These are phyloP conservation scores for Drosophila nigrodunni DNA, from an alignment of 1,140 invertebrate genomes.

Conservation along the genomic window DNA sequence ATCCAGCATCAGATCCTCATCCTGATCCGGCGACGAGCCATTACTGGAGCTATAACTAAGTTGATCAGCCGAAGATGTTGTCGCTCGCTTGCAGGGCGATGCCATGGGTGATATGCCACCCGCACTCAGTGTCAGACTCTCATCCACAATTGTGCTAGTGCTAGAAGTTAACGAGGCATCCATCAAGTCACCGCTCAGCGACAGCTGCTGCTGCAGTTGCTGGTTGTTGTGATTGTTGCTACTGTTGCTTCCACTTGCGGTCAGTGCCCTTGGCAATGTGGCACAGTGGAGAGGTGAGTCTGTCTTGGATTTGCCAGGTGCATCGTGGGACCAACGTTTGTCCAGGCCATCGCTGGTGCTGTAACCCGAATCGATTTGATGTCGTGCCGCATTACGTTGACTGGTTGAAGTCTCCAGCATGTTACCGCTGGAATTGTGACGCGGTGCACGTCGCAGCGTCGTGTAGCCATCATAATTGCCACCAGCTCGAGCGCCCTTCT, in stretches of 20 bases:
- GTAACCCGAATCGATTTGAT: constrained; percentile 95
- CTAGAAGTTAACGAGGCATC: constrained; percentile 79
- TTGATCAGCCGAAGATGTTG: not conserved
- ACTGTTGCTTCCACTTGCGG: constrained; percentile 30
- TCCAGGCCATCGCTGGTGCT: constrained; percentile 92
- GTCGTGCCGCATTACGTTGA: constrained; percentile 78
- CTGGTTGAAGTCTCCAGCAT: constrained; percentile 85
- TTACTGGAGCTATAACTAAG: constrained; percentile 75
- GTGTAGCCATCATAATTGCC: constrained; percentile 83
- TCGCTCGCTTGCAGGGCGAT: constrained; percentile 58
- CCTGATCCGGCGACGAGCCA: constrained; percentile 81
- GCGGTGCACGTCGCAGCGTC: constrained; percentile 82
- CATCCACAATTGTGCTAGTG: constrained; percentile 81
- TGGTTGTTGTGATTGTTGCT: constrained; percentile 9
- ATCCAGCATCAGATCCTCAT: constrained; percentile 81
- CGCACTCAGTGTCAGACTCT: constrained; percentile 68
- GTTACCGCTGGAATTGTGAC: constrained; percentile 83
- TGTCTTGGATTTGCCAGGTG: constrained; percentile 78
- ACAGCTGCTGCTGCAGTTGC: constrained; percentile 7
- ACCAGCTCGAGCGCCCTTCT: constrained; percentile 84
- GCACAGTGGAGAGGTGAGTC: constrained; percentile 70
- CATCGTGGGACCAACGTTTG: constrained; percentile 94
- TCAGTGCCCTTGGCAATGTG: constrained; percentile 58
- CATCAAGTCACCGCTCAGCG: constrained; percentile 70
- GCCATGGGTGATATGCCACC: constrained; percentile 42